A percentile compares a stretch with the other conserved stretches of the same genome.
Evolutionary conservation across 2,888 invertebrate species (phyloP).

Genomic region (Sussaba pulchella): DNA sequence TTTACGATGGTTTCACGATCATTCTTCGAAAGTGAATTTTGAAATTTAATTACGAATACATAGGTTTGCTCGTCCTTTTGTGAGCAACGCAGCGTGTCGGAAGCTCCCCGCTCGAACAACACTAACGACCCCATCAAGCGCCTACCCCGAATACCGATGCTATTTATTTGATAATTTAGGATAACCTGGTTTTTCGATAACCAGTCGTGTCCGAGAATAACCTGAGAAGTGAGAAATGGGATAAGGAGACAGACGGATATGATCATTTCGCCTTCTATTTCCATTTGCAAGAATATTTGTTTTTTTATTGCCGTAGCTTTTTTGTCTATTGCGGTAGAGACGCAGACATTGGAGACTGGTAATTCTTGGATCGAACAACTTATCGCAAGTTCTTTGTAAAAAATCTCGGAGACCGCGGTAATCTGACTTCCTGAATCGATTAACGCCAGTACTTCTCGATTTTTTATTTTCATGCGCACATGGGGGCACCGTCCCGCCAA

Average conservation of each 20-base stretch:
- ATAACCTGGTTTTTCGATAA: background rate
- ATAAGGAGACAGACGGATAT: background rate
- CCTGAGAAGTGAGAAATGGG: background rate
- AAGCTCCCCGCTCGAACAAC: conserved; percentile 9
- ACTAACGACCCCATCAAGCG: background rate
- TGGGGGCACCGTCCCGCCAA: background rate
- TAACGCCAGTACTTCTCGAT: background rate
- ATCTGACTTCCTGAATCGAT: conserved; percentile 16
- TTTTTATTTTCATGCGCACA: conserved; percentile 2
- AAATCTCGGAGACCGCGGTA: conserved; percentile 1
- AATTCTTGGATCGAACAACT: background rate
- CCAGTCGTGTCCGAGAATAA: conserved; percentile 5
- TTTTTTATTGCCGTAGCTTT: conserved; percentile 11
- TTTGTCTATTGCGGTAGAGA: conserved; percentile 20
- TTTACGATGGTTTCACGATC: background rate
- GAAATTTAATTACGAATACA: conserved; percentile 15
- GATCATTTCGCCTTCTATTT: background rate
- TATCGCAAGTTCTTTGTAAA: background rate
- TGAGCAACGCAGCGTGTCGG: background rate
- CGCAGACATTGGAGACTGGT: conserved; percentile 8
- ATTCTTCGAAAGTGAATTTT: background rate
- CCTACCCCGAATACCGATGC: background rate
- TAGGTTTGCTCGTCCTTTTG: background rate
- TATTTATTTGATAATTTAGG: conserved; percentile 6
- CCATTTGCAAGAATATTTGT: background rate